Base-by-base conservation (phyloP, 1,140 invertebrate genomes). In the Drosophila bipectinata region DNA sequence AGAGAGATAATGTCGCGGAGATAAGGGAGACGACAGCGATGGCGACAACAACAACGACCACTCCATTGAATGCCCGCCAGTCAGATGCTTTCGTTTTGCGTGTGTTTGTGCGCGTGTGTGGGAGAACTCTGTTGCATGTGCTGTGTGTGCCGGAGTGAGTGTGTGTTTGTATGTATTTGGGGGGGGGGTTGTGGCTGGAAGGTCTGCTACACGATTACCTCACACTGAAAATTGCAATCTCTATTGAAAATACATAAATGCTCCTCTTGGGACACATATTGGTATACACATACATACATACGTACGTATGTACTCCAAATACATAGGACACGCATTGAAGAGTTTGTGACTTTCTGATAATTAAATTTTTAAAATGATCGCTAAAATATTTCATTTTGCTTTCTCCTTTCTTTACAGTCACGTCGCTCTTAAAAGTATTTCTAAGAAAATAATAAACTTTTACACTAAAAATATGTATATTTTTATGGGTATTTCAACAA, bases 1-100 rank as follows among this genome's bases (percentile, higher is more conserved):
- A 83, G 83, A 88, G 79, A 90, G 88, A 90, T 90, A 90, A 90
- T 90, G 69, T 55, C 49, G 63, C 75, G 74, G 79, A 90, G 88
- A 90, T 90, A 90, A 90, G 84, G 62, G 88, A 76, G 63, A 60
- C 78, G 72, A 79, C 79, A 80, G 60, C 74, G 71, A 78, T 78
- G 67, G 61, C 54, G 57, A 72, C 75, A 75, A 59, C 68, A 61
- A 68, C 67, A 67, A 80, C 60, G 45, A 62, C 37, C 12, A 51
- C 53, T 52, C 39, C 51, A 58, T 66, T 61, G 45, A 81, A 87
- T 88, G 88, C 88, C 87, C 87, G 88, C 87, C 87, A 90, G 87
- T 90, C 87, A 90, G 83, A 85, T 87, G 59, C 83, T 67, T 79
- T 79, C 83, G 75, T 79, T 82, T 58, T 47, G 51, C 18, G 44